Evolutionary conservation across 2,113 vertebrate species (phyloP).

Genomic region (Proteles cristata): DNA sequence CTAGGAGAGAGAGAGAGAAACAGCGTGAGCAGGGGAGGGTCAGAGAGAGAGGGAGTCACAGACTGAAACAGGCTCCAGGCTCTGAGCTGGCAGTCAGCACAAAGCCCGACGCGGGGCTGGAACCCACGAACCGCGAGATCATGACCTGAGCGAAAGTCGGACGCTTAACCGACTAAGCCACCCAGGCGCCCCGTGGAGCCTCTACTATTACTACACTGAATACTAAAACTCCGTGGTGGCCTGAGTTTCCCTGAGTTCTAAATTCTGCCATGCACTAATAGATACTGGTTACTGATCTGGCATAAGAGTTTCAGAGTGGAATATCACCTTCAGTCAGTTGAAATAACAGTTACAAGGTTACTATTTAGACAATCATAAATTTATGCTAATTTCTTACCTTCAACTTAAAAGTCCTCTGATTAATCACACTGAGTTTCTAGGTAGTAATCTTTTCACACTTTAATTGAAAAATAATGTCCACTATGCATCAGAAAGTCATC

Average conservation of each 20-base stretch:
- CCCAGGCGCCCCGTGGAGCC: no score
- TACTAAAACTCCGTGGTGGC: neutral
- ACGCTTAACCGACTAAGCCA: no score
- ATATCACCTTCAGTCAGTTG: neutral
- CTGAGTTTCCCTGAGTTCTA: neutral
- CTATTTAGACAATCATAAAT: neutral
- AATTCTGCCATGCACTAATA: neutral
- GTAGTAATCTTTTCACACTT: conserved; percentile 46
- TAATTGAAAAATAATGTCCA: conserved; percentile 60
- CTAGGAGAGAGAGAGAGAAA: no score
- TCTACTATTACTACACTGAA: neutral
- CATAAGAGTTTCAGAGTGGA: neutral
- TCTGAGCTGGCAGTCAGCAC: no score
- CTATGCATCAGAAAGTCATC: conserved; percentile 18
- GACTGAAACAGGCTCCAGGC: no score
- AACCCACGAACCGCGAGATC: no score
- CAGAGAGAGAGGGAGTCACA: no score
- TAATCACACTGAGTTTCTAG: conserved; percentile 38
- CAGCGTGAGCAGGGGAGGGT: no score
- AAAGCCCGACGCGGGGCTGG: no score
- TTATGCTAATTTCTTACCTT: neutral
- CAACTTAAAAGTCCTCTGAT: conserved; percentile 44
- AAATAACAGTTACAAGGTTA: neutral
- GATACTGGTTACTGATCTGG: neutral
- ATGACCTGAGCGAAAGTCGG: no score